Conservation (phyloP, 2,888 invertebrate genomes). For the Drosophila aldrichi region DNA sequence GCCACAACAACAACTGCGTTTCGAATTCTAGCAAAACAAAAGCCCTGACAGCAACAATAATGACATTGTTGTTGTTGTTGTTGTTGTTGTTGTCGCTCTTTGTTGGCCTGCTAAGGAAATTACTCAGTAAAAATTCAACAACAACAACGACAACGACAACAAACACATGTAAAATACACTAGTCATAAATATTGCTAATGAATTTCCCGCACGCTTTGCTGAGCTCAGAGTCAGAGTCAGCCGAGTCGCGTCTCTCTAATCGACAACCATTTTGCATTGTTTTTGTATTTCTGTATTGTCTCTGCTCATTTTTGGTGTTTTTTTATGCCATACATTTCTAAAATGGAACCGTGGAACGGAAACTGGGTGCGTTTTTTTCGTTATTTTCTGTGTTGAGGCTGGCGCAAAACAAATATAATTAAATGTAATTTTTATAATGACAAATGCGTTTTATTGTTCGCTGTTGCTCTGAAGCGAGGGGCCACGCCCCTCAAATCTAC, state of each 20-base stretch:
- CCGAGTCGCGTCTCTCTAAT: constrained; percentile 53
- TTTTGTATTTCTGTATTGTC: constrained; percentile 1
- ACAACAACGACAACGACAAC: not conserved
- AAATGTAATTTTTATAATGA: constrained; percentile 81
- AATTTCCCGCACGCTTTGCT: constrained; percentile 82
- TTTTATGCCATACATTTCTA: constrained; percentile 1
- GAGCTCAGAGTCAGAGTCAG: constrained; percentile 44
- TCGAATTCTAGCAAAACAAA: constrained; percentile 58
- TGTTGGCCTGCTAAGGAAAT: constrained; percentile 64
- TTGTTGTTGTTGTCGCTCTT: constrained; percentile 1
- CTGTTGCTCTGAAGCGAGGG: constrained; percentile 8
- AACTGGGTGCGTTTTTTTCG: constrained; percentile 71
- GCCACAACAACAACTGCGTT: constrained; percentile 40
- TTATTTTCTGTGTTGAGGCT: constrained; percentile 12
- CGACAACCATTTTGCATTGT: constrained; percentile 60
- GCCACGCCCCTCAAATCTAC: constrained; percentile 26
- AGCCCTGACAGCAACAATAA: constrained; percentile 59
- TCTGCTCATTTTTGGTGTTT: constrained; percentile 8
- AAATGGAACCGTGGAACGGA: constrained; percentile 59
- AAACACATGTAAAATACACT: constrained; percentile 31
- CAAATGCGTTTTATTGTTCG: constrained; percentile 60
- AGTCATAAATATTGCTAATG: constrained; percentile 82
- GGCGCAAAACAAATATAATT: constrained; percentile 71
- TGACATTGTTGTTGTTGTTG: constrained; percentile 21
- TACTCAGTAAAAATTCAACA: constrained; percentile 61